phyloP scores from a whole-genome alignment of 37 sponge, comb jelly and placozoan species.

The Halichondria panicea region DNA sequence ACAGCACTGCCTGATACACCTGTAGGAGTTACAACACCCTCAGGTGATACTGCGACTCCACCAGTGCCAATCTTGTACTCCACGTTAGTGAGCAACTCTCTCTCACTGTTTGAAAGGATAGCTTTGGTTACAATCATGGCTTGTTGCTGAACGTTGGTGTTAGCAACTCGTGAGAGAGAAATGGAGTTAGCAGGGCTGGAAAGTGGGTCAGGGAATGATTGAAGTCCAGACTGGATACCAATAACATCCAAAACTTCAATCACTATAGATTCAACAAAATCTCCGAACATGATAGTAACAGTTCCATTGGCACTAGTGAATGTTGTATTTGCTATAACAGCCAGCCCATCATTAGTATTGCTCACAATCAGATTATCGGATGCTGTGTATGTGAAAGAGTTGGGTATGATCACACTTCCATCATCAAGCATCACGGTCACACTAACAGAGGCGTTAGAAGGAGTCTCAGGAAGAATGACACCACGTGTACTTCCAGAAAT shows the following conservation, averaged over 20 bases:
- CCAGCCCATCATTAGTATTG: neutral
- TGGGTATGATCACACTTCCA: neutral
- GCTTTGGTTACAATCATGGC: constrained; percentile 4
- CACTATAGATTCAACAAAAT: neutral
- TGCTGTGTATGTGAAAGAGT: neutral
- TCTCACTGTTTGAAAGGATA: constrained; percentile 31
- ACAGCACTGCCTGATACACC: neutral
- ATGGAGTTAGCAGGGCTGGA: neutral
- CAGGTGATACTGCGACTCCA: constrained; percentile 2
- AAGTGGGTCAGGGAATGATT: constrained; percentile 8
- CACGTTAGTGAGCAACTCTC: no score
- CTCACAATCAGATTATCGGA: constrained; percentile 4
- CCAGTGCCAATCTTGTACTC: no score
- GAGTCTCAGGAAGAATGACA: neutral
- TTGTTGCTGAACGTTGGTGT: neutral
- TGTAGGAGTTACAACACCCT: neutral
- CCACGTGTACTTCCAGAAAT: constrained; percentile 14
- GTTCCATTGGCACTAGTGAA: neutral
- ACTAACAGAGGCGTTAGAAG: neutral
- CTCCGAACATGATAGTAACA: neutral
- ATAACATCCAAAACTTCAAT: constrained; percentile 13
- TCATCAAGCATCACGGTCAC: constrained; percentile 1
- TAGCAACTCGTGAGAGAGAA: neutral
- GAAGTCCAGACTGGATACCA: neutral
- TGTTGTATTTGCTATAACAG: neutral